Base-by-base conservation (phyloP, 2,113 vertebrate genomes). In the Phaetusa simplex region DNA sequence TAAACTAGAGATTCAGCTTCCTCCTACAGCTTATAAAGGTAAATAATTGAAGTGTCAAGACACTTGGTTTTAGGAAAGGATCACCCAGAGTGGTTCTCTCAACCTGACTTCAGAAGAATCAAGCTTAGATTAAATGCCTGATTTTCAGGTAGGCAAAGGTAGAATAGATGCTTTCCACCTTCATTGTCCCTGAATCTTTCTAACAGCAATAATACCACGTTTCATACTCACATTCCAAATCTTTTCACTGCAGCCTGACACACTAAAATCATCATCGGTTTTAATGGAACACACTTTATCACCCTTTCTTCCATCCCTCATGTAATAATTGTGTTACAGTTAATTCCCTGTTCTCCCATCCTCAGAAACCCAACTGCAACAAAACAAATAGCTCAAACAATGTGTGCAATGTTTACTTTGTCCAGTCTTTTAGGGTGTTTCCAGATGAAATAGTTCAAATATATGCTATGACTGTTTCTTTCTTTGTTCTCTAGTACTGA, bases 61-160 rank as follows among this genome's bases (percentile, higher is more conserved):
- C 16, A 9, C 8, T 43, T 26, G 11, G 13, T 58, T 6, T 74
- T 53, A 43, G 8, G 14, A 86, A 70, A 78, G 4, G 32, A 43
- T n/a, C 9, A 5, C n/a, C n/a, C 26, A 22, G 42, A 50, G 6
- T 0, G 0, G 1, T 7, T 45, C 8, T 40, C 29, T 65, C 42
- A 83, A 16, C 2, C 5, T 74, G 27, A 47, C 7, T 30, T 56
- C 22, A 66, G 77, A 81, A 58, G 14, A 59, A 52, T 74, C 18
- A 61, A 81, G 13, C 21, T 92, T 26, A 61, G 15, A 61, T 2
- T 53, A 45, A 8, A 34, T 55, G 14, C 8, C 42, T 32, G 14
- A 36, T 8, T 61, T 87, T 74, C 62, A 58, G 11, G 18, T 17
- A 74, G 14, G 14, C 1, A 79, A 40, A 58, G 3, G 27, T n/a